Evolutionary conservation across 2,888 invertebrate genomes (phyloP), one percentile per base, ranked within the genome.

Genomic region (Lepeophtheirus nordmannii): DNA sequence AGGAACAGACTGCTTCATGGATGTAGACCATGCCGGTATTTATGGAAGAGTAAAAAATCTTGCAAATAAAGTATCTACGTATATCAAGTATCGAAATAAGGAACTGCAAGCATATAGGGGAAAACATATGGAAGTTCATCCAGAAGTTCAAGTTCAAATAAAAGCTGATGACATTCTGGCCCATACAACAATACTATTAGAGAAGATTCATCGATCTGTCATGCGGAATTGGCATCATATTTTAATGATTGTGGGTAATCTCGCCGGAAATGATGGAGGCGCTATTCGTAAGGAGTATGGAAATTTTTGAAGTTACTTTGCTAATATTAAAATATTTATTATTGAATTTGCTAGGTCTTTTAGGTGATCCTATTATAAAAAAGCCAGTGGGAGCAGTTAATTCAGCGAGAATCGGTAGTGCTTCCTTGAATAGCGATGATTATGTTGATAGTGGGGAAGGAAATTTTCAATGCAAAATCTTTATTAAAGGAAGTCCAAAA

Each of bases 221-320:
- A 14, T 60, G 39, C 9, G 60, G 23, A 60, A 60, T 37, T 60
- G 60, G 60, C 60, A 60, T 38, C 60, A 60, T 37, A 60, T 60
- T 14, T 37, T 60, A 22, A 60, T 60, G 60, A 60, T 60, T 14
- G 17, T 37, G 11, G 39, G 39, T 17, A 60, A 60, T 30, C 30
- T 60, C 11, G 60, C 60, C 10, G 60, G 60, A 9, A 38, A 60
- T 17, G 60, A 60, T 10, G 23, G 53, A n/a, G 53, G 53, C 2
- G 53, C 53, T 17, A 46, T 46, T n/a, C 53, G 53, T 46, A 46
- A 46, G 53, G 14, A 30, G 30, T 30, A 30, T 30, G 30, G 30
- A 30, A 30, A 30, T 30, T 30, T 30, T 2, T 5, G 7, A 30
- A 30, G 30, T 30, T 30, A 30, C 30, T 30, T 30, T 30, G 30